Base-by-base conservation (phyloP, 2,113 vertebrate genomes). In the Fulica atra region DNA sequence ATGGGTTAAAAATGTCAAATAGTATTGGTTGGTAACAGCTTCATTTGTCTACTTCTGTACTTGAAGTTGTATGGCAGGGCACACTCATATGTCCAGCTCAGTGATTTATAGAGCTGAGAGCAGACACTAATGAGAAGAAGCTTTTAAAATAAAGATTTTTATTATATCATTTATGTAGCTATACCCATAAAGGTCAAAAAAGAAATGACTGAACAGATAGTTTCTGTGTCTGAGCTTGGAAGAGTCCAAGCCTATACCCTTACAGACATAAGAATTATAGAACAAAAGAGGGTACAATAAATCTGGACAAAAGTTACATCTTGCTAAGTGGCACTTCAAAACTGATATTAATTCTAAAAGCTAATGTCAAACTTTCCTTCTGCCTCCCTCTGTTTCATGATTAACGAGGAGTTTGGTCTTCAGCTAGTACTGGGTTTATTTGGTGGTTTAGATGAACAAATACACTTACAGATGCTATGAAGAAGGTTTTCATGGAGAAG, bases 121-220 rank as follows among this genome's bases (percentile, higher is more conserved):
- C 42, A 93, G 83, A 60, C 81, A 56, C 50, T 94, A 94, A 96
- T 71, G 91, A 96, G 91, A 36, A 86, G 95, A 95, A 96, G 82
- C 83, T 93, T 96, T 96, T 93, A 96, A 94, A 95, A 88, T 78
- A 78, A 92, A 91, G 90, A 78, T 65, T 94, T 51, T 11, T 74
- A 44, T 90, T 90, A 44, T 88, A 74, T 61, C 71, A 46, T 89
- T 95, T 96, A 88, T 8, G 53, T 71, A 76, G 57, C 68, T 84
- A 5, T 87, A 59, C 13, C 18, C 13, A 78, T 72, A 87, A 92
- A 86, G 79, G 59, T 84, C 4, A 86, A 83, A 66, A 51, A 16
- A 33, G 31, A 33, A 56, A 56, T 56, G 6, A 50, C 36, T n/a
- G 56, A 77, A 78, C 7, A 64, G 71, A 86, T 59, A 80, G 15